phyloP scores from a whole-genome alignment of 2,113 vertebrate species.

The Girardinichthys multiradiatus region DNA sequence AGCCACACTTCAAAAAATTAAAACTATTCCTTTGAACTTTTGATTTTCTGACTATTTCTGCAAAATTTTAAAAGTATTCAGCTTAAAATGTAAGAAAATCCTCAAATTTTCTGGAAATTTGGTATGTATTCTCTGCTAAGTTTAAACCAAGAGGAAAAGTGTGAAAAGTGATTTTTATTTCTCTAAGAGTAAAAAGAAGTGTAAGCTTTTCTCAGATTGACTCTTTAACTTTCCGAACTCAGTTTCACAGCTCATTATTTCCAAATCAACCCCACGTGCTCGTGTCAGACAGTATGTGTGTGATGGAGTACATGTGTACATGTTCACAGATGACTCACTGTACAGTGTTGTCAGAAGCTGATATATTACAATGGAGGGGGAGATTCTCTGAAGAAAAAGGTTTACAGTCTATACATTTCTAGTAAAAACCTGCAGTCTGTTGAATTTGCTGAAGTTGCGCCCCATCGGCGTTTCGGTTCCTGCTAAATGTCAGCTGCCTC shows the following conservation, averaged over 20 bases:
- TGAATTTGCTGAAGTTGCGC: conserved; percentile 29
- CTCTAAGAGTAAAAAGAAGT: neutral
- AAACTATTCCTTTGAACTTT: neutral
- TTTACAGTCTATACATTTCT: conserved; percentile 13
- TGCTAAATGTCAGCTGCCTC: conserved; percentile 72
- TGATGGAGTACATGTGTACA: conserved; percentile 1
- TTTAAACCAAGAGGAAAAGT: neutral
- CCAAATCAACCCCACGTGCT: conserved; percentile 18
- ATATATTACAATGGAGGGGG: neutral
- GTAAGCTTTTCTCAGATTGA: neutral
- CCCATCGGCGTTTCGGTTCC: conserved; percentile 23
- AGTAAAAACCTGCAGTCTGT: conserved; percentile 44
- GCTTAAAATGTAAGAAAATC: neutral
- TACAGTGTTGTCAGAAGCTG: conserved; percentile 5
- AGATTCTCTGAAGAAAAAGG: conserved; percentile 12
- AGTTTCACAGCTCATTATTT: neutral
- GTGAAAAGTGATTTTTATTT: neutral
- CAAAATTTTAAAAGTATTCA: neutral
- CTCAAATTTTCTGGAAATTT: neutral
- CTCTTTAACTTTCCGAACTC: conserved; percentile 8
- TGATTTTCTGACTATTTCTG: neutral
- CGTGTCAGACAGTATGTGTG: neutral
- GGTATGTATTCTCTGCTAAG: neutral
- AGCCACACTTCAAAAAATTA: neutral
- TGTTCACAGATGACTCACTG: conserved; percentile 33